A percentile compares a stretch with the other conserved stretches of the same genome.
These are phyloP conservation scores for Labroides dimidiatus DNA, from an alignment of 2,797 vertebrate genomes.

Conservation along the genomic window DNA sequence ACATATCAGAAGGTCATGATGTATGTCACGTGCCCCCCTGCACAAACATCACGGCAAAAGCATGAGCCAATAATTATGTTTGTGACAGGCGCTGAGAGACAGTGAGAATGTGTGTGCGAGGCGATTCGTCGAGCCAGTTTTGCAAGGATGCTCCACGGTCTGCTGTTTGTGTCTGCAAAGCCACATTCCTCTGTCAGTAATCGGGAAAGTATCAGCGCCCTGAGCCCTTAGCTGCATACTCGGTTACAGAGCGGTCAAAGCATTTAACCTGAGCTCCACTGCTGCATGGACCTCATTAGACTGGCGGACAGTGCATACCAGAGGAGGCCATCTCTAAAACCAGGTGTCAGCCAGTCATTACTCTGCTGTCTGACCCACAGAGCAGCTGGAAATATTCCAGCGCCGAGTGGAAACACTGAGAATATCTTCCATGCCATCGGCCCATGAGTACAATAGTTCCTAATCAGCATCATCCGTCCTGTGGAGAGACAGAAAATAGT, in stretches of 20 bases:
- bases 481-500: slow-evolving; percentile 55
- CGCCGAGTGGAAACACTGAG: slow-evolving; percentile 42
- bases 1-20: slow-evolving; percentile 39
- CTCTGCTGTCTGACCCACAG: slow-evolving; percentile 60
- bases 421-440: slow-evolving; percentile 25
- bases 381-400: slow-evolving; percentile 61
- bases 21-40: slow-evolving; percentile 19
- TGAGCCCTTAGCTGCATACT: slow-evolving; percentile 46
- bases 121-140: slow-evolving; percentile 44
- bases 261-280: slow-evolving; percentile 69
- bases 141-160: slow-evolving; percentile 44
- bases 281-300: slow-evolving; percentile 73
- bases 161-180: slow-evolving; percentile 51
- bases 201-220: slow-evolving; percentile 27
- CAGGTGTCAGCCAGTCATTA: slow-evolving; percentile 73
- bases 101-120: slow-evolving; percentile 5
- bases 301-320: slow-evolving; percentile 53
- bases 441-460: slow-evolving; percentile 26
- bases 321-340: slow-evolving; percentile 57
- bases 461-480: slow-evolving; percentile 49
- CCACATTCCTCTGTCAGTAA: slow-evolving; percentile 58
- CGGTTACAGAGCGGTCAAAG: slow-evolving; percentile 59
- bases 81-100: slow-evolving; percentile 36
- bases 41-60: slow-evolving; percentile 24
- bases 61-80: slow-evolving; percentile 31